Percentiles rank a stretch among this genome's conserved stretches.
These are phyloP conservation scores for Monopis laevigella DNA, from an alignment of 2,888 invertebrate species.

Conservation along the genomic window DNA sequence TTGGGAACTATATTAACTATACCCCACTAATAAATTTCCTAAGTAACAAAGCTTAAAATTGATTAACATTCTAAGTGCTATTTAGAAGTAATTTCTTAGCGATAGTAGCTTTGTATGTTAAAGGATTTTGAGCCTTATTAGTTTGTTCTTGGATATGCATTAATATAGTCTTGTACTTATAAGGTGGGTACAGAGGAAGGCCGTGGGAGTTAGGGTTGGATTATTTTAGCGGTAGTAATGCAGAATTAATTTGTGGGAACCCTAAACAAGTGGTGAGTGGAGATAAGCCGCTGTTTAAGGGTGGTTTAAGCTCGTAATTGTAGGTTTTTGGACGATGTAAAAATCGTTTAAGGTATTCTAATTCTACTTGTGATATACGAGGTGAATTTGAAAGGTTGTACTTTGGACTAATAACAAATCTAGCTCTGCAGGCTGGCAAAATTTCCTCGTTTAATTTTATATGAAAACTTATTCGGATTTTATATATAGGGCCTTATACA, in stretches of 20 bases:
- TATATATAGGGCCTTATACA: too few relatives aligned
- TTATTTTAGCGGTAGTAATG: conserved; percentile 39
- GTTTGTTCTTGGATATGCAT: not conserved
- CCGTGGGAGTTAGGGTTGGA: conserved; percentile 21
- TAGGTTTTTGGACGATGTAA: not conserved
- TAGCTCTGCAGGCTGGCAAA: too few relatives aligned
- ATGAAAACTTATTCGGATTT: too few relatives aligned
- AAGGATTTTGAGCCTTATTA: not conserved
- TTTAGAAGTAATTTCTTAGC: not conserved
- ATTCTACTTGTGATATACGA: too few relatives aligned
- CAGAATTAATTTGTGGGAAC: conserved; percentile 44
- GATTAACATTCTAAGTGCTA: not conserved
- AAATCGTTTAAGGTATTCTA: not conserved
- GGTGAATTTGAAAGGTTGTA: too few relatives aligned
- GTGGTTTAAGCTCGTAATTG: conserved; percentile 1
- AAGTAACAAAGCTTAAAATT: not conserved
- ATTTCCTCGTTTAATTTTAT: too few relatives aligned
- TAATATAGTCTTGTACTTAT: not conserved
- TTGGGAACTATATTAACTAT: conserved; percentile 50
- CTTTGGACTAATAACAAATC: too few relatives aligned
- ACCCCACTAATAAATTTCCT: conserved; percentile 5
- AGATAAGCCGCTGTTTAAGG: conserved; percentile 7
- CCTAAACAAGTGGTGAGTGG: conserved; percentile 19
- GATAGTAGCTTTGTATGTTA: not conserved
- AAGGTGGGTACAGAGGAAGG: not conserved